Base-by-base conservation (phyloP, 2,113 vertebrate genomes). In the Puntigrus tetrazona region DNA sequence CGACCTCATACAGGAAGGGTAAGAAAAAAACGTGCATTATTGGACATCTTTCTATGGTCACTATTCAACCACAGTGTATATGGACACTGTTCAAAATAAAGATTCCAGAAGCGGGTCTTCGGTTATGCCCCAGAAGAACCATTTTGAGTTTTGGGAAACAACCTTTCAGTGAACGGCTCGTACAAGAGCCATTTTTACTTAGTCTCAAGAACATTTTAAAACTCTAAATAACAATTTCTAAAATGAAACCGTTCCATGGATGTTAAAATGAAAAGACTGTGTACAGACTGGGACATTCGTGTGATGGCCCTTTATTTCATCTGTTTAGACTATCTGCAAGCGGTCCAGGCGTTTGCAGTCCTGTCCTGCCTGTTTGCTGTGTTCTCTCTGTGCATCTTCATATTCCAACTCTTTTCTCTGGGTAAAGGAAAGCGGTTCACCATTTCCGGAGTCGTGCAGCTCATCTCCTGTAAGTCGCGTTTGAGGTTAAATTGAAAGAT, bases 371-470 rank as follows among this genome's bases (percentile, higher is more conserved):
- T 99, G 67, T 99, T 99, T 89, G 93, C 96, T 0, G 93, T 97
- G 82, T 80, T 98, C 82, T 95, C 96, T 0, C 91, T 99, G 3
- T 83, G 96, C 78, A 92, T 96, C 84, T 99, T 99, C 78, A 88
- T 99, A 86, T 95, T 94, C 81, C 98, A 99, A 90, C 96, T 99
- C 85, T 98, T 99, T 92, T 97, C 96, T 27, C 92, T 99, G 93
- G 95, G 96, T 81, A 99, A 99, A 87, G 97, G 97, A 89, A 95
- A 97, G 88, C 94, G 97, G 38, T 99, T 99, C 94, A 97, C 95
- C 91, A 91, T 97, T 87, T 96, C 97, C 0, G 98, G 98, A 61
- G 94, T 95, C 34, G 87, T 96, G 84, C 96, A 97, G 94, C 92
- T 98, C 86, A 87, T 98, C 83, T 95, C 96, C 92, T 98, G 97